A percentile compares a stretch with the other conserved stretches of the same genome.
Evolutionary conservation across 2,113 vertebrate genomes (phyloP).

Genomic region (Triplophysa rosa): DNA sequence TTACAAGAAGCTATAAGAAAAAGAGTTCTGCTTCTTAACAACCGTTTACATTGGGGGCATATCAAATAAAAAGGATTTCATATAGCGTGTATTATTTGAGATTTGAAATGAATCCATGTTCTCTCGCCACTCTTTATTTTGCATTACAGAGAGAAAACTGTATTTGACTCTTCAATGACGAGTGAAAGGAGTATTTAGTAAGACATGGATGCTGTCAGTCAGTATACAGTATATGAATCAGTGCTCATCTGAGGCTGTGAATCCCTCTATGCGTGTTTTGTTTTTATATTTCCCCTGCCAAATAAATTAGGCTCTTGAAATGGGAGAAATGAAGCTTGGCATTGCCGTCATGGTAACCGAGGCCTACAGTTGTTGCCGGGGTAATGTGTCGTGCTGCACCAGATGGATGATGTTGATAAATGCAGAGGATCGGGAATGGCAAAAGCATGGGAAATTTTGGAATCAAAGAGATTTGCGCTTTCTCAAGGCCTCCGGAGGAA

Average conservation of each 20-base stretch:
- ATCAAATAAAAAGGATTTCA: neutral
- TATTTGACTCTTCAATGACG: neutral
- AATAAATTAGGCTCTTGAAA: slow-evolving; percentile 23
- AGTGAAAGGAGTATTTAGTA: neutral
- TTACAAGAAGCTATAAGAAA: neutral
- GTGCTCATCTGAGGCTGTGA: neutral
- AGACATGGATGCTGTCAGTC: slow-evolving; percentile 12
- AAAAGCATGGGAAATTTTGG: slow-evolving; percentile 14
- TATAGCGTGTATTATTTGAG: slow-evolving; percentile 13
- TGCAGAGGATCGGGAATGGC: slow-evolving; percentile 1
- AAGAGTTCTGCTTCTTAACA: slow-evolving; percentile 24
- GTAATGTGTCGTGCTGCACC: slow-evolving; percentile 22
- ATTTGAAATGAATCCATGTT: slow-evolving; percentile 12
- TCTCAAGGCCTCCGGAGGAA: neutral
- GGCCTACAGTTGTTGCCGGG: slow-evolving; percentile 20
- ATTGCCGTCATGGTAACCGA: slow-evolving; percentile 30
- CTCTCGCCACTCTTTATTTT: neutral
- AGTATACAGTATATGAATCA: neutral
- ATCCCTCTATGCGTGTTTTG: neutral
- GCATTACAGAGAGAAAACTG: neutral
- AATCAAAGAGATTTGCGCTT: slow-evolving; percentile 38
- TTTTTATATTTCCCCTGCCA: slow-evolving; percentile 11
- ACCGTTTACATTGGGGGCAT: neutral
- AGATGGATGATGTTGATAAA: slow-evolving; percentile 43
- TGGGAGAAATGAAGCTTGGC: slow-evolving; percentile 31